Evolutionary conservation across 2,888 invertebrate species (phyloP), one percentile per base, ranked within the genome.

Genomic region (Tipula lateralis): DNA sequence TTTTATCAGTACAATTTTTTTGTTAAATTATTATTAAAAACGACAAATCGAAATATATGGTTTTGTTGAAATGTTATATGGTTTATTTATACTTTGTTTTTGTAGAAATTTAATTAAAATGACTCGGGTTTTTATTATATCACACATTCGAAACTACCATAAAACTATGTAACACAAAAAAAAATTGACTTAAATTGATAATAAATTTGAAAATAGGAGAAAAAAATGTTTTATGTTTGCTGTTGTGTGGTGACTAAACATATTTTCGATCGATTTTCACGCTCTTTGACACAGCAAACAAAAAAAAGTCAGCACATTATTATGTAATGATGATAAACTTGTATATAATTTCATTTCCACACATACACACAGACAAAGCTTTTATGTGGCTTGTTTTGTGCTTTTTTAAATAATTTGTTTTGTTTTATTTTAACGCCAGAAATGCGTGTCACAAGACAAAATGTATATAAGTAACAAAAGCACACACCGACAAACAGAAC

Each of bases 221-320:
- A 16, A 16, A 44, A 50, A 50, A 66, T 9, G 19, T 24, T 66
- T 66, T 66, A 0, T 50, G 19, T 66, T 66, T 66, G 24, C 24
- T 66, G 66, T 66, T n/a, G n/a, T n/a, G 66, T 66, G 24, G 66
- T 66, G 66, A 66, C 66, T 66, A 19, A 66, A 66, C 66, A 66
- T 12, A 66, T 66, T 66, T 66, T 66, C 13, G 66, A 66, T 66
- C 66, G 66, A 66, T 24, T 66, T 66, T 66, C 19, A 66, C 66
- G 66, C 66, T 66, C 24, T 19, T 66, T 66, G 66, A 24, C 24
- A 66, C 66, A 66, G 66, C 7, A 66, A 66, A 39, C 32, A 32
- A 44, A 66, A n/a, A 66, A 66, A 66, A 66, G 66, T 66, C 66
- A 66, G 66, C 66, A 66, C 66, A 66, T 66, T 66, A 66, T 66